Base-by-base conservation (phyloP, 2,888 invertebrate species). In the Aspidiotus rigidus region DNA sequence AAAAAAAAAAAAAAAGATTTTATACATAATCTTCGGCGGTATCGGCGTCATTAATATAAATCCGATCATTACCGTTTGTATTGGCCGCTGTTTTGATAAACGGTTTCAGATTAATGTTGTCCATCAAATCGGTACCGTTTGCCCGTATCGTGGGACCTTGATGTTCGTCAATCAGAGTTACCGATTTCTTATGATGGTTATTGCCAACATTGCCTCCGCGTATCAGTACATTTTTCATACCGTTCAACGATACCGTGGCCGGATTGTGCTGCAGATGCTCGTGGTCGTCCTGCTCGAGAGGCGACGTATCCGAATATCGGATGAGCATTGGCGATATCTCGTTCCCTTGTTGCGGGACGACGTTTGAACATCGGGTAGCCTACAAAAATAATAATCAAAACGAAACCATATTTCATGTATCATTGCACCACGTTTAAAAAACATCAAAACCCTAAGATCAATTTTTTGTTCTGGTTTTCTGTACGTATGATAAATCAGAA, bases 1-100 rank as follows among this genome's bases (percentile, higher is more conserved):
- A 28, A 5, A 5, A 28, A 28, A 28, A 28, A 49, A 3, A n/a
- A 49, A 49, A 49, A 49, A 49, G 6, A n/a, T 11, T 59, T 67
- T 16, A 67, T 49, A 67, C 67, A 40, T 60, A 67, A 67, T 67
- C 67, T 67, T 67, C 67, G 8, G 67, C 67, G n/a, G 57, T 59
- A 15, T 67, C 59, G n/a, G n/a, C 42, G 28, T 59, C 60, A 16
- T 11, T 59, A 15, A 49, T 49, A 28, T 28, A 59, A 17, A 59
- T 2, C 13, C 59, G 59, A 17, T 59, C 59, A 13, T 59, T 57
- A 8, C 67, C 17, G 60, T 60, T 39, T 10, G 57, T 44, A 11
- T 41, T 66, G n/a, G 57, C 59, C 17, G 56, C 40, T 13, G 44
- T 67, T 28, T 59, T 59, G 15, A 67, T 44, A 7, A 67, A 28